phyloP scores from a whole-genome alignment of 2,113 vertebrate genomes.

The Leptobrachium leishanense region DNA sequence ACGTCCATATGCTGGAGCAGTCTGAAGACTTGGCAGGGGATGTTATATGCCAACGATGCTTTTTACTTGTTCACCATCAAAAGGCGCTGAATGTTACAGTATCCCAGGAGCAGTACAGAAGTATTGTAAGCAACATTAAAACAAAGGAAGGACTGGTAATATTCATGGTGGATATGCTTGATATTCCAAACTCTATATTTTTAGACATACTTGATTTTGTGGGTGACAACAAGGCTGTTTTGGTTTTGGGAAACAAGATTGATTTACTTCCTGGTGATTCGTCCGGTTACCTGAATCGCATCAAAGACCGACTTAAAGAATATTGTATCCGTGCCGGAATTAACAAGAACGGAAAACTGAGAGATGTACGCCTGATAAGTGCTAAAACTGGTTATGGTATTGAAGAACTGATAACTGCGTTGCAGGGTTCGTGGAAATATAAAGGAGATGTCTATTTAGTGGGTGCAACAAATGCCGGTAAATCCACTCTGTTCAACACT shows the following conservation, averaged over 20 bases:
- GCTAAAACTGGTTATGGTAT: conserved; percentile 91
- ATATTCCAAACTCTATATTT: conserved; percentile 80
- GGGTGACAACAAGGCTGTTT: conserved; percentile 67
- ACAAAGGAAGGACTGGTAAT: conserved; percentile 74
- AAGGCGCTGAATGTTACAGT: conserved; percentile 69
- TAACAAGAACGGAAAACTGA: conserved; percentile 36
- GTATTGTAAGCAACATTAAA: conserved; percentile 62
- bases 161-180: conserved; percentile 80
- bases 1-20: conserved; percentile 51
- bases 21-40: not conserved
- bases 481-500: conserved; percentile 90
- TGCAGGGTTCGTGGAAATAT: conserved; percentile 85
- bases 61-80: conserved; percentile 73
- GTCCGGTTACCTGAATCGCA: conserved; percentile 69
- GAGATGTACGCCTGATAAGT: conserved; percentile 83
- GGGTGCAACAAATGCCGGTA: conserved; percentile 84
- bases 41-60: conserved; percentile 81
- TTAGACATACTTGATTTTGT: conserved; percentile 65
- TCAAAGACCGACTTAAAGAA: conserved; percentile 61
- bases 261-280: conserved; percentile 79
- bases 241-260: conserved; percentile 85
- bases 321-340: conserved; percentile 65
- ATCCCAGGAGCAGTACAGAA: conserved; percentile 67
- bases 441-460: conserved; percentile 87
- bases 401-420: conserved; percentile 77